phyloP scores from a whole-genome alignment of 37 sponge, comb jelly and placozoan genomes.

The Diacarnus erythraeanus region DNA sequence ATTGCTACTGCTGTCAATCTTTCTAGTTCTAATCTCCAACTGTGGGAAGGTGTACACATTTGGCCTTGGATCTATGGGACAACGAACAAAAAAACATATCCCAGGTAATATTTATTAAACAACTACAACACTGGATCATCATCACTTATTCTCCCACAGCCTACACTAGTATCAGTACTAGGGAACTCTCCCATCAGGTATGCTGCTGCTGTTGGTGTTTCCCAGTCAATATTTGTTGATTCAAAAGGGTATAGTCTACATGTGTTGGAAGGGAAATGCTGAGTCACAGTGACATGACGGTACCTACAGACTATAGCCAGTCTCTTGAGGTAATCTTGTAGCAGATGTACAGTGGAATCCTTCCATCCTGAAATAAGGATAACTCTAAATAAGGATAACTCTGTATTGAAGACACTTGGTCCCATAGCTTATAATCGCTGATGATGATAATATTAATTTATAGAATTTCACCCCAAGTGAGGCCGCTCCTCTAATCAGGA shows the following conservation, averaged over 20 bases:
- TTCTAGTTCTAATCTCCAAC: slow-evolving; percentile 44
- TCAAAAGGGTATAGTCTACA: slow-evolving; percentile 51
- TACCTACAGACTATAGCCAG: slow-evolving; percentile 27
- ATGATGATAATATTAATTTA: no score
- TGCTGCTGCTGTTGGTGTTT: slow-evolving; percentile 68
- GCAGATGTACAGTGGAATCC: not conserved
- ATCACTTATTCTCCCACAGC: slow-evolving; percentile 20
- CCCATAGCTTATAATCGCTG: no score
- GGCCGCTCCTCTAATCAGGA: no score
- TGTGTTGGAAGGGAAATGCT: slow-evolving; percentile 68
- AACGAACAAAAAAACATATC: slow-evolving; percentile 70
- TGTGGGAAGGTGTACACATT: slow-evolving; percentile 61
- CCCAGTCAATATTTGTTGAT: slow-evolving; percentile 56
- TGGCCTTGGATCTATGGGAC: slow-evolving; percentile 59
- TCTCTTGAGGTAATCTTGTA: slow-evolving; percentile 40
- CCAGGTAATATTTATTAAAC: no score
- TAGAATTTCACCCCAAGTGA: no score
- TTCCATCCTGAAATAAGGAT: no score
- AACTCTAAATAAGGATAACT: no score
- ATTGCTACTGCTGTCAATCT: not conserved
- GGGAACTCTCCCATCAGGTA: slow-evolving; percentile 19
- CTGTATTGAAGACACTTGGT: no score
- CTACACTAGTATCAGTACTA: slow-evolving; percentile 46
- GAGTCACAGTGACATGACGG: slow-evolving; percentile 56
- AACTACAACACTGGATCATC: no score